Evolutionary conservation across 2,797 vertebrate species (phyloP).

Genomic region (Malurus splendens): DNA sequence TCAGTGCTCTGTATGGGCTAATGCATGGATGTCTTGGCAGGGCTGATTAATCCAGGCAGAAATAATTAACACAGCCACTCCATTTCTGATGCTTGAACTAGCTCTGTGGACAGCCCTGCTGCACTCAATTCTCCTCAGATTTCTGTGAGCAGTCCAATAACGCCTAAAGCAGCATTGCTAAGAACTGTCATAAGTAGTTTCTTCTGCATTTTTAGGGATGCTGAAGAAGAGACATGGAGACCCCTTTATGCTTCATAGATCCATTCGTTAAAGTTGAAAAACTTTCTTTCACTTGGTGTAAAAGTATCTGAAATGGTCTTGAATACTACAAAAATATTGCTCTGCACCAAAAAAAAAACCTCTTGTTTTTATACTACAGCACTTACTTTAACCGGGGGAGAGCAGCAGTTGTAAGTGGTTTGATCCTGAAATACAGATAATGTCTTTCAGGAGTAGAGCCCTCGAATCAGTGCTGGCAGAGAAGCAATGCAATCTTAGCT

Average conservation of each 20-base stretch:
- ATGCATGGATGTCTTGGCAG: background rate
- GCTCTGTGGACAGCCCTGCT: background rate
- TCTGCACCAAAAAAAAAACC: background rate
- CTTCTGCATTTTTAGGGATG: background rate
- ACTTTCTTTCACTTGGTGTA: background rate
- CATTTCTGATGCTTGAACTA: background rate
- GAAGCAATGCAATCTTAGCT: background rate
- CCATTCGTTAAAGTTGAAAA: background rate
- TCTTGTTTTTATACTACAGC: background rate
- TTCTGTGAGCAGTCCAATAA: background rate
- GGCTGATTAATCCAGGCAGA: background rate
- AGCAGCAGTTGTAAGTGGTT: background rate
- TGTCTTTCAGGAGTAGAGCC: background rate
- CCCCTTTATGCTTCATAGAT: background rate
- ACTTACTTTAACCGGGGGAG: background rate
- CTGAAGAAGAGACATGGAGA: background rate
- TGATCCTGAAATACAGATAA: background rate
- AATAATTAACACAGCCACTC: background rate
- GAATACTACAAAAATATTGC: background rate
- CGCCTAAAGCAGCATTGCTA: background rate
- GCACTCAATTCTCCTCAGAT: background rate
- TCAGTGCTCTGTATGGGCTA: rapidly evolving
- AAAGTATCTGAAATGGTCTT: background rate
- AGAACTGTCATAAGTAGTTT: background rate
- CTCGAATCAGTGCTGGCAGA: background rate